Evolutionary conservation across 2,797 vertebrate species (phyloP), one percentile per base, ranked within the genome.

Genomic region (Urophycis tenuis): DNA sequence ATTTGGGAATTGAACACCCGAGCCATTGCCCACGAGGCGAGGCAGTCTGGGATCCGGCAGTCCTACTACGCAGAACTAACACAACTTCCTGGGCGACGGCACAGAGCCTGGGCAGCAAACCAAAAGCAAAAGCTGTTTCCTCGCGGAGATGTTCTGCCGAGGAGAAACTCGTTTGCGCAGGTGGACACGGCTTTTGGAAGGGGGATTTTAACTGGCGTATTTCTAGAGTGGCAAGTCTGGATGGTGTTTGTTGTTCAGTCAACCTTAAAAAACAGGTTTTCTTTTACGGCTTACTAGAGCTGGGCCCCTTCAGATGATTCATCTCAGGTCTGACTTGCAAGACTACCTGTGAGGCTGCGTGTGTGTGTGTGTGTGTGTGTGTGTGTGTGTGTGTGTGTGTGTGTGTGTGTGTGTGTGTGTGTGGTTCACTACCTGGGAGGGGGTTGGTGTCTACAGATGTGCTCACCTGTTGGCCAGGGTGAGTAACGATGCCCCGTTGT

Each of bases 391-490:
- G 45, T 53, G 45, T 53, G 19, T 60, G 53, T 60, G n/a, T 19
- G 7, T 53, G 45, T 19, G 45, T 17, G 17, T 53, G 19, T 22
- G 45, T n/a, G 45, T 53, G 45, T 53, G 19, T 60, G 53, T 60
- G n/a, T 60, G 53, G 45, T 49, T 49, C 45, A 49, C 15, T 49
- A 22, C 45, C 45, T 15, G 17, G 45, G 49, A 12, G 17, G 45
- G 19, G 15, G 45, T 49, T 22, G 17, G 17, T 49, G 45, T 49
- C 45, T 19, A 19, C 2, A 15, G 17, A 1, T 14, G 15, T 15
- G 33, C 10, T 2, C 83, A 98, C 97, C 97, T 96, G 84, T 97
- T 96, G 80, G 93, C 95, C 83, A 99, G 94, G 79, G 94, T 94
- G 75, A 95, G 92, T 32, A 99, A 93, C 0, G 93, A 90, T 12